Percentiles rank a stretch among this genome's conserved stretches.
phyloP scores from a whole-genome alignment of 2,113 vertebrate genomes.

The Microtus ochrogaster region DNA sequence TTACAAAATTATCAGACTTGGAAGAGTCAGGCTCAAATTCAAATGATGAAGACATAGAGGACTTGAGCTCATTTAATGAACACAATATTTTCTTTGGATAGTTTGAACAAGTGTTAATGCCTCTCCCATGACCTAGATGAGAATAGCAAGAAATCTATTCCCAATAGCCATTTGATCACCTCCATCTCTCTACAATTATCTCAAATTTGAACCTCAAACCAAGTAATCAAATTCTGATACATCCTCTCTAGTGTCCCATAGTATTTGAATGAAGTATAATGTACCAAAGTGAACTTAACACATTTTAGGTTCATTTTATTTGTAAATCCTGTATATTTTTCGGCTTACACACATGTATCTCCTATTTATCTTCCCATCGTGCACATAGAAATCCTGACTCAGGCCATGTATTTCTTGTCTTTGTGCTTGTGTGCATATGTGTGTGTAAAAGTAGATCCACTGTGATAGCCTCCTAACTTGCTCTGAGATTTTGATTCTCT shows the following conservation, averaged over 20 bases:
- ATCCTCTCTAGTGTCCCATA: neutral
- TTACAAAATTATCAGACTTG: conserved; percentile 1
- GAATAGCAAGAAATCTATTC: neutral
- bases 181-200: neutral
- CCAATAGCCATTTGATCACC: neutral
- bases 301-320: neutral
- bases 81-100: conserved; percentile 16
- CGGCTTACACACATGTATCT: neutral
- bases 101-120: neutral
- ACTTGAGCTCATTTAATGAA: neutral
- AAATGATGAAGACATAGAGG: neutral
- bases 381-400: neutral
- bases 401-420: neutral
- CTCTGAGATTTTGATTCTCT: neutral
- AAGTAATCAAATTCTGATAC: neutral
- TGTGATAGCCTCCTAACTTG: neutral
- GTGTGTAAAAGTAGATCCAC: neutral
- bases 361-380: neutral
- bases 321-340: neutral
- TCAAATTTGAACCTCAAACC: neutral
- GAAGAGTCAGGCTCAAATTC: neutral
- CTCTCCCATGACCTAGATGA: neutral
- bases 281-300: neutral
- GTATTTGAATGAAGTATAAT: neutral
- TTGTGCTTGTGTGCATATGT: neutral